phyloP scores from a whole-genome alignment of 2,797 vertebrate genomes.

The Poeciliopsis infans region DNA sequence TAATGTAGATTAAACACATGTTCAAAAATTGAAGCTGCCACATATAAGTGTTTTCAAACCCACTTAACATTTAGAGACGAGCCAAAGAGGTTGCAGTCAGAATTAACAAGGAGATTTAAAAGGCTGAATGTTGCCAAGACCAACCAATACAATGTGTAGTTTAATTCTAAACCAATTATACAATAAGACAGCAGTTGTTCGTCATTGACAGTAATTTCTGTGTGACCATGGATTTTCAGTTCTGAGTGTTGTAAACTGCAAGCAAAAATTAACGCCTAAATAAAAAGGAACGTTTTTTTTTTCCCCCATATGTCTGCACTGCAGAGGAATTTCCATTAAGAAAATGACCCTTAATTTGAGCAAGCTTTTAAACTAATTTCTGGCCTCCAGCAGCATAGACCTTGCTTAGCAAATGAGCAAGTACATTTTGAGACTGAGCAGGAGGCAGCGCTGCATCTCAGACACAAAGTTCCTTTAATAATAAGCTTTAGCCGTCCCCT shows the following conservation, averaged over 20 bases:
- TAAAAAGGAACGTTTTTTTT: background rate
- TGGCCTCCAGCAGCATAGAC: conserved; percentile 2
- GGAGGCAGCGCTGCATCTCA: conserved; percentile 37
- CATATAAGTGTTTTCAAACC: conserved; percentile 22
- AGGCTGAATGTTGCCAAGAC: conserved; percentile 6
- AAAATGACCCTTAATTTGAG: conserved; percentile 21
- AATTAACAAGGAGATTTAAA: conserved; percentile 11
- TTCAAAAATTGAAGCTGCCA: background rate
- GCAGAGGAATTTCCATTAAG: conserved; percentile 1
- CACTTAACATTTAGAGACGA: conserved; percentile 19
- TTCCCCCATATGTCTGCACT: background rate
- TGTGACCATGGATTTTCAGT: background rate
- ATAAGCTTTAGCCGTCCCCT: conserved; percentile 66
- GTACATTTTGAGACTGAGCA: conserved; percentile 40
- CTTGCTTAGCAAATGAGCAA: conserved; percentile 17
- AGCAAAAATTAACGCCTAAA: background rate
- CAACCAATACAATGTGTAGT: conserved; percentile 25
- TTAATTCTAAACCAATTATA: conserved; percentile 12
- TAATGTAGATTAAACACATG: background rate
- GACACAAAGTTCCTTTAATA: conserved; percentile 50
- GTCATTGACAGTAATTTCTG: background rate
- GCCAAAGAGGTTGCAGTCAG: background rate
- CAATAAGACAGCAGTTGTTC: conserved; percentile 32
- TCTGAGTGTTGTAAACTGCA: background rate
- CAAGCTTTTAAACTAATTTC: conserved; percentile 28